Conservation (phyloP, 2,113 vertebrate species). For the Campylomormyrus tamandua region DNA sequence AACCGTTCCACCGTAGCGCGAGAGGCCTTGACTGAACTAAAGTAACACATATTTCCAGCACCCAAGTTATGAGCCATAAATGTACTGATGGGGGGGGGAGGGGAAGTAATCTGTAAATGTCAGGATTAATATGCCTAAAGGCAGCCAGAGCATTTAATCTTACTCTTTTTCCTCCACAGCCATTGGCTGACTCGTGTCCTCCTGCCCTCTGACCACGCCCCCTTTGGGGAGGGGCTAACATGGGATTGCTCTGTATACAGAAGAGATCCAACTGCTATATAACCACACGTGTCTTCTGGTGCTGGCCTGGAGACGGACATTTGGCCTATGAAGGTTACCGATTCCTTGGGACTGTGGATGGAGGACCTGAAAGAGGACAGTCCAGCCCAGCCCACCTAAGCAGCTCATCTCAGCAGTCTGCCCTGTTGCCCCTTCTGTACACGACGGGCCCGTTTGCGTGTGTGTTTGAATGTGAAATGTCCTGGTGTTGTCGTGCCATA, state of each 20-base stretch:
- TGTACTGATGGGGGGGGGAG: background rate
- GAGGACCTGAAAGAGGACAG: background rate
- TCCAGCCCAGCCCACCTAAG: background rate
- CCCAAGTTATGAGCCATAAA: background rate
- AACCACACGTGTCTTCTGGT: slow-evolving; percentile 24
- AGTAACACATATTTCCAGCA: background rate
- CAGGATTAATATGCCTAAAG: background rate
- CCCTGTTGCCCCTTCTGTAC: background rate
- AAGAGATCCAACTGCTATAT: slow-evolving; percentile 74
- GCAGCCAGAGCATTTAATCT: background rate
- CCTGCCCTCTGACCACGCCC: slow-evolving; percentile 78
- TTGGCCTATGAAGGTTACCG: background rate
- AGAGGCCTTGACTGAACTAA: background rate
- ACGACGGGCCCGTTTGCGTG: background rate
- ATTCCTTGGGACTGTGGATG: background rate
- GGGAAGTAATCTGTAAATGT: background rate
- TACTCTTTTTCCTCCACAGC: slow-evolving; percentile 48
- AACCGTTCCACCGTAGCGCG: background rate
- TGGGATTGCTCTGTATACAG: slow-evolving; percentile 72
- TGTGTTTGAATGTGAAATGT: background rate
- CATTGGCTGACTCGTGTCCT: slow-evolving; percentile 92
- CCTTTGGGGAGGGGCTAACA: slow-evolving; percentile 71
- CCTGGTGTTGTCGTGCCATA: background rate
- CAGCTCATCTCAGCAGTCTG: background rate
- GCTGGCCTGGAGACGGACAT: background rate